A percentile compares a stretch with the other conserved stretches of the same genome.
Evolutionary conservation across 1,140 invertebrate species (phyloP).

Genomic region (Trichoplusia ni): DNA sequence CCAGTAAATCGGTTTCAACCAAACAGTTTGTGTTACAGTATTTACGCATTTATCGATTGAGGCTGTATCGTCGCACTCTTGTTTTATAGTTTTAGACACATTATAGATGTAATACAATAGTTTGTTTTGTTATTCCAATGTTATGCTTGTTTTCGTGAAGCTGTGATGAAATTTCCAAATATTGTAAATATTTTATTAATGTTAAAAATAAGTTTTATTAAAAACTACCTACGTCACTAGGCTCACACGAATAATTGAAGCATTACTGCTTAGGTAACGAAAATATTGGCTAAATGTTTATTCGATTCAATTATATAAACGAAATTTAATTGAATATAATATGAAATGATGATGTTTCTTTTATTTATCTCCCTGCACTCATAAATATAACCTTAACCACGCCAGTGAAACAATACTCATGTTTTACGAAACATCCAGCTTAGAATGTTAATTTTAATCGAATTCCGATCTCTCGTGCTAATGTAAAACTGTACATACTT

Average conservation of each 20-base stretch:
- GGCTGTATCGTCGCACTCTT: conserved; percentile 63
- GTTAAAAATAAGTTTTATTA: conserved; percentile 72
- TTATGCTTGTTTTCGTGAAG: conserved; percentile 80
- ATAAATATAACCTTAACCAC: too few relatives aligned
- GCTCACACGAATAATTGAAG: conserved; percentile 72
- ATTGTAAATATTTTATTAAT: conserved; percentile 80
- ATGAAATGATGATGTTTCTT: conserved; percentile 18
- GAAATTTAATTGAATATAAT: conserved; percentile 75
- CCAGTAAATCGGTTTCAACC: conserved; percentile 7
- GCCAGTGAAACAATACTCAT: too few relatives aligned
- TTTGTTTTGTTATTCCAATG: conserved; percentile 75
- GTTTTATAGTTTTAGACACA: conserved; percentile 75
- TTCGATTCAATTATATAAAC: conserved; percentile 78
- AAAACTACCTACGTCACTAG: conserved; percentile 67
- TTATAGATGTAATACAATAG: conserved; percentile 54
- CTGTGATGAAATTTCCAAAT: conserved; percentile 81
- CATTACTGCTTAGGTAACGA: conserved; percentile 68
- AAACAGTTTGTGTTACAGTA: conserved; percentile 61
- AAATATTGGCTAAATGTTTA: conserved; percentile 79
- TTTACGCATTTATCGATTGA: conserved; percentile 76
- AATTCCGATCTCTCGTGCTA: too few relatives aligned
- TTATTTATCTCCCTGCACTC: conserved; percentile 6
- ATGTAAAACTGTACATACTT: too few relatives aligned
- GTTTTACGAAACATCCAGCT: too few relatives aligned
- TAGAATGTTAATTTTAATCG: too few relatives aligned